Evolutionary conservation across 2,113 vertebrate genomes (phyloP).

Genomic region (Heterotis niloticus): DNA sequence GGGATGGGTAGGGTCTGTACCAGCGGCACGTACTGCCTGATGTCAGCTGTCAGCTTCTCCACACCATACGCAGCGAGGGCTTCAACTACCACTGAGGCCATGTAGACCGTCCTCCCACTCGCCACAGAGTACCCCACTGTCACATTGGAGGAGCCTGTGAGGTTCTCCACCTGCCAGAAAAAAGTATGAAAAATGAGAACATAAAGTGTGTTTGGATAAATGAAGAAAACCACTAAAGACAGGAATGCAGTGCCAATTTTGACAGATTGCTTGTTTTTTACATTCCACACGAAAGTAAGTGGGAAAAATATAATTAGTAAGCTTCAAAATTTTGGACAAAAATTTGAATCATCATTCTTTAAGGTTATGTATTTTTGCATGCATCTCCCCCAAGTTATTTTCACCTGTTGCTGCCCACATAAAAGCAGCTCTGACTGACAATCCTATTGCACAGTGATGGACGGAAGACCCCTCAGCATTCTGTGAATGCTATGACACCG

Average conservation of each 20-base stretch:
- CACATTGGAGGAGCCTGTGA: slow-evolving; percentile 80
- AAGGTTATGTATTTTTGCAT: neutral
- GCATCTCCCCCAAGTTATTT: neutral
- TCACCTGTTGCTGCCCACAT: neutral
- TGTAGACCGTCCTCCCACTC: slow-evolving; percentile 73
- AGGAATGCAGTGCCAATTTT: too few species aligned
- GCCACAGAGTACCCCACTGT: slow-evolving; percentile 87
- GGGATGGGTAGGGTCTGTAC: slow-evolving; percentile 80
- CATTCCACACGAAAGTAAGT: too few species aligned
- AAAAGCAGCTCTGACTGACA: neutral
- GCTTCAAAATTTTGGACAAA: neutral
- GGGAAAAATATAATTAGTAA: too few species aligned
- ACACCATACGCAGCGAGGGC: slow-evolving; percentile 73
- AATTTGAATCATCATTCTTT: neutral
- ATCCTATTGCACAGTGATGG: neutral
- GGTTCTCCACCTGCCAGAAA: slow-evolving; percentile 75
- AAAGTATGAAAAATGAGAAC: too few species aligned
- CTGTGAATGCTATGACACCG: slow-evolving; percentile 1
- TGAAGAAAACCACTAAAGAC: neutral
- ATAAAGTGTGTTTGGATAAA: neutral
- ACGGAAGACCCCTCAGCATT: neutral
- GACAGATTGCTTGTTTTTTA: too few species aligned
- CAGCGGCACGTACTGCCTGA: slow-evolving; percentile 78
- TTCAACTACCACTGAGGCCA: slow-evolving; percentile 74
- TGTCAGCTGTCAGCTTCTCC: slow-evolving; percentile 79